Conservation (phyloP, 1,140 invertebrate species). For the Neotoxoptera formosana region DNA sequence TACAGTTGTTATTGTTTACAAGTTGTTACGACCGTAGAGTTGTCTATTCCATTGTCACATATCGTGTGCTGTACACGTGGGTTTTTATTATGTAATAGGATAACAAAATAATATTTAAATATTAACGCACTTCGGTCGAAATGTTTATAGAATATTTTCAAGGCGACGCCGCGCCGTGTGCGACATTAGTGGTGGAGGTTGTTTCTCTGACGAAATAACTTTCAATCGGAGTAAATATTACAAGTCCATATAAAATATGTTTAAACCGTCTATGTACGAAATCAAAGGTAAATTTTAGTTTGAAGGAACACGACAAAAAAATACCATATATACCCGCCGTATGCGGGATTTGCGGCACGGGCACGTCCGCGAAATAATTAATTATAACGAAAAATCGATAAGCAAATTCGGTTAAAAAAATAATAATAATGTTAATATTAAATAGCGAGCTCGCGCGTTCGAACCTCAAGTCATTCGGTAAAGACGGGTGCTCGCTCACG, state of each 20-base stretch:
- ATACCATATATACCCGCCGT: background rate
- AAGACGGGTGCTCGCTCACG: too few relatives aligned
- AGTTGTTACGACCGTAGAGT: background rate
- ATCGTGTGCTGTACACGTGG: background rate
- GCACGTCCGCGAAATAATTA: background rate
- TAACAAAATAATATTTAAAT: background rate
- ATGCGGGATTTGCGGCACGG: background rate
- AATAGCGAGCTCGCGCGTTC: too few relatives aligned
- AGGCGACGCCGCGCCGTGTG: too few relatives aligned
- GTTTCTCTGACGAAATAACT: background rate
- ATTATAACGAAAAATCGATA: background rate
- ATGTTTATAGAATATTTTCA: background rate
- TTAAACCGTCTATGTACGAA: background rate
- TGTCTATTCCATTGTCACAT: background rate
- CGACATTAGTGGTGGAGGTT: background rate
- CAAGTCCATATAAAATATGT: background rate
- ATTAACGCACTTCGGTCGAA: background rate
- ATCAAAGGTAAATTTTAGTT: background rate
- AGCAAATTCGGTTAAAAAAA: background rate
- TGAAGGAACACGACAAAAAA: background rate
- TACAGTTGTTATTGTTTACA: background rate
- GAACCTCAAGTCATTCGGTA: too few relatives aligned
- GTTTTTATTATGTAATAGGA: background rate
- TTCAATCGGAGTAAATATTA: background rate
- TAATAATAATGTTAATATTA: too few relatives aligned